These are phyloP conservation scores for Trinectes maculatus DNA, from an alignment of 2,113 vertebrate species.

Conservation along the genomic window DNA sequence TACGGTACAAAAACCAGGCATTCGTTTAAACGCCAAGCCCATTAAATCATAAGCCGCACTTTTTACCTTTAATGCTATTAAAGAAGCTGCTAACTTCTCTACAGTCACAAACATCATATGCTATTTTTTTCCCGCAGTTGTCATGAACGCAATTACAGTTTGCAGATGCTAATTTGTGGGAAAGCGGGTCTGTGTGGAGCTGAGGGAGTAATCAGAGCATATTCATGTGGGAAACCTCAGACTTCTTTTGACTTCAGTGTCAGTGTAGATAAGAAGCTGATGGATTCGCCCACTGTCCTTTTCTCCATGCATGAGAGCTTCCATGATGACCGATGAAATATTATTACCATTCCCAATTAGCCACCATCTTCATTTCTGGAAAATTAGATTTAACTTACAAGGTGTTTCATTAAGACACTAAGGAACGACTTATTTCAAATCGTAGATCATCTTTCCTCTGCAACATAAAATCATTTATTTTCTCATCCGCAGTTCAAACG, in stretches of 20 bases:
- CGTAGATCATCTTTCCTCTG: not conserved
- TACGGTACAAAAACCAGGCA: not conserved
- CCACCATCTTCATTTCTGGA: constrained; percentile 14
- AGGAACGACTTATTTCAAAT: not conserved
- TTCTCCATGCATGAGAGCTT: constrained; percentile 66
- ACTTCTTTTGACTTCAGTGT: constrained; percentile 73
- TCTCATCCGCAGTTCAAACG: not conserved
- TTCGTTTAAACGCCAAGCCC: not conserved
- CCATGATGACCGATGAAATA: constrained; percentile 48
- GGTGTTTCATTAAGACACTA: not conserved
- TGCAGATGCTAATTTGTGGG: constrained; percentile 67
- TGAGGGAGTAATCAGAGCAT: constrained; percentile 70
- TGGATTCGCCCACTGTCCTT: constrained; percentile 77
- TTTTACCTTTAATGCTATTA: not conserved
- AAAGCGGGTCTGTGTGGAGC: constrained; percentile 56
- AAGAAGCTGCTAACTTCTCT: not conserved
- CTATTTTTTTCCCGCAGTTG: constrained; percentile 49
- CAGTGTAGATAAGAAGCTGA: constrained; percentile 68
- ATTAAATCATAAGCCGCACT: no score
- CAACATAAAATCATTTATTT: not conserved
- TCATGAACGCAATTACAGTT: constrained; percentile 68
- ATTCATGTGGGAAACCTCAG: constrained; percentile 70
- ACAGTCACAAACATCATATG: constrained; percentile 39
- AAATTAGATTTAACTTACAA: constrained; percentile 32
- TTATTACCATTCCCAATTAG: constrained; percentile 46